Conservation (phyloP, 2,797 vertebrate species). For the Ctenopoma kingsleyae region DNA sequence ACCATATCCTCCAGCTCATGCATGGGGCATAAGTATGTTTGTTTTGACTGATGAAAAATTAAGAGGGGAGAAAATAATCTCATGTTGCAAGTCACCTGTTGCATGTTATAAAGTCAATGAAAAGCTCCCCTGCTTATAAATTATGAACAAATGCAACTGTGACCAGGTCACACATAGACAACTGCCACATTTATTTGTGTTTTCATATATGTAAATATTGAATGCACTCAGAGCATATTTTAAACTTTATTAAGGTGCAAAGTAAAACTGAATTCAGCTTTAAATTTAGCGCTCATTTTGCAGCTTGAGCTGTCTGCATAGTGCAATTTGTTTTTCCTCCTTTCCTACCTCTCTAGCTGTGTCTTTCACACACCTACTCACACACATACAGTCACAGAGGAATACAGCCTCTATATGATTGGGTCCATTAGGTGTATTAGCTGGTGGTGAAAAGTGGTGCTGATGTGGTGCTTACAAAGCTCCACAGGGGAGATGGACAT, state of each 20-base stretch:
- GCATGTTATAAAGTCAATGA: not conserved
- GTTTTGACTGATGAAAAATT: not conserved
- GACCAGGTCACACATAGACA: not conserved
- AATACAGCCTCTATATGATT: slow-evolving; percentile 64
- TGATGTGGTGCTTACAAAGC: slow-evolving; percentile 82
- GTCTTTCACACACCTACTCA: slow-evolving; percentile 56
- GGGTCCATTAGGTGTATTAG: slow-evolving; percentile 83
- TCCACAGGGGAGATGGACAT: slow-evolving; percentile 80
- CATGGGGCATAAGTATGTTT: not conserved
- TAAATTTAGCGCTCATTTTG: slow-evolving; percentile 11
- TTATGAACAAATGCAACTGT: not conserved
- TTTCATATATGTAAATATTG: not conserved
- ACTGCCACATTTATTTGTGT: not conserved
- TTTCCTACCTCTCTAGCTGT: slow-evolving; percentile 23
- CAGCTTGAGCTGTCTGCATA: slow-evolving; percentile 16
- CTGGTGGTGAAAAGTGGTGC: slow-evolving; percentile 81
- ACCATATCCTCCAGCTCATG: too few species aligned
- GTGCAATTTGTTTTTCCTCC: slow-evolving; percentile 51
- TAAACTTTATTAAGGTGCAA: not conserved
- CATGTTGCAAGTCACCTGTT: not conserved
- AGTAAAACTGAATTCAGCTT: slow-evolving; percentile 3
- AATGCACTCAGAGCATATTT: not conserved
- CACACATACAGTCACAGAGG: slow-evolving; percentile 52
- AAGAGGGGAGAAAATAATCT: not conserved
- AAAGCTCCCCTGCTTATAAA: not conserved